Base-by-base conservation (phyloP, 2,888 invertebrate genomes). In the Microchrysa polita region DNA sequence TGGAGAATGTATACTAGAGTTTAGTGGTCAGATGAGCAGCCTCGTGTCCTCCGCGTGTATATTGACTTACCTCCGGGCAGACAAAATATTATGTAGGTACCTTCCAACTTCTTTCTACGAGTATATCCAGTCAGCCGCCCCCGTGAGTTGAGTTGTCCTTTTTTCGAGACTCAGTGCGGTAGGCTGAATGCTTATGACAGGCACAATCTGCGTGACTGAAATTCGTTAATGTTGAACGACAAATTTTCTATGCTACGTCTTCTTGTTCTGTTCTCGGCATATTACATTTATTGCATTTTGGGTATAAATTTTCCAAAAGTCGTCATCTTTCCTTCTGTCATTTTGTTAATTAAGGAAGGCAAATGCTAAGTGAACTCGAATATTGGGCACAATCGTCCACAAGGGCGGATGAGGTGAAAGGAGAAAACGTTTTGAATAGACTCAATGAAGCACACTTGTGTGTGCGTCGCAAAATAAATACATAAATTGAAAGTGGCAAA, bases 311-410 rank as follows among this genome's bases (percentile, higher is more conserved):
- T 69, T 10, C 12, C 55, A 14, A 69, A n/a, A 18, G 40, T 69
- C 42, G 69, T 69, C 69, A 69, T 69, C 40, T 52, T 53, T 67
- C 67, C 52, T 53, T 48, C 18, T 40, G 53, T 40, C 52, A 52
- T 69, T 69, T 69, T n/a, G 40, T 69, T 69, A 69, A 69, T 69
- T 69, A 69, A 69, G 20, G 27, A 7, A 34, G 57, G 65, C 65
- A 65, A 10, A 44, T 48, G 44, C 18, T 44, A 44, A 48, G 22
- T 9, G n/a, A 18, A 20, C n/a, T n/a, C n/a, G n/a, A n/a, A 2
- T 60, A 12, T 12, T 22, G 1, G 20, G n/a, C n/a, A n/a, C 44
- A 34, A 14, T 44, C 65, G 48, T 20, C 22, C 48, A 2, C 14
- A 4, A 57, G 20, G 16, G 40, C 22, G 23, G 9, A 2, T 40